Evolutionary conservation across 2,113 vertebrate genomes (phyloP).

Genomic region (Panurus biarmicus): DNA sequence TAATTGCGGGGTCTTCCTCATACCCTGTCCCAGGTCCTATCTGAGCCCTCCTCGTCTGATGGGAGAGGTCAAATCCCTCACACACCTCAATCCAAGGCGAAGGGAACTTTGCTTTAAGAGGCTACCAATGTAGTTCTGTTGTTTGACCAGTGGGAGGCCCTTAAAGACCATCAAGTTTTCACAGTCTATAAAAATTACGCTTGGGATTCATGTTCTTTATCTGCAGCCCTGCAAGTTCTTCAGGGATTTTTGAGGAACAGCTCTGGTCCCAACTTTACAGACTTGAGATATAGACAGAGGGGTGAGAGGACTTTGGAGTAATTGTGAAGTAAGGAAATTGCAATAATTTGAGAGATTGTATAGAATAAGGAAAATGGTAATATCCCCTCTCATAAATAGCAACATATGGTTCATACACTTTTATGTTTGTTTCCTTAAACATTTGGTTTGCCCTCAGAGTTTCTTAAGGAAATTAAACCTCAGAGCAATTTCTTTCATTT

Average conservation of each 20-base stretch:
- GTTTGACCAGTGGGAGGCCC: slow-evolving; percentile 53
- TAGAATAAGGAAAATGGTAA: not conserved
- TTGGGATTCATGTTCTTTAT: not conserved
- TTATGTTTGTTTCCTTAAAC: not conserved
- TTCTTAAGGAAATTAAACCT: not conserved
- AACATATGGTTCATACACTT: not conserved
- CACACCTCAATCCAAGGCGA: not conserved
- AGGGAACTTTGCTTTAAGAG: not conserved
- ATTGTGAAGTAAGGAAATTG: not conserved
- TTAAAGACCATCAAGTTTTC: slow-evolving; percentile 29
- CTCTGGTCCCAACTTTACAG: not conserved
- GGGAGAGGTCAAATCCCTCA: not conserved
- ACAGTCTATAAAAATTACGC: not conserved
- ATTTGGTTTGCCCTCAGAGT: not conserved
- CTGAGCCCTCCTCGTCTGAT: accelerated
- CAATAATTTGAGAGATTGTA: not conserved
- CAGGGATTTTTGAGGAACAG: not conserved
- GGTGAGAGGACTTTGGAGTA: not conserved
- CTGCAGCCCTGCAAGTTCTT: not conserved
- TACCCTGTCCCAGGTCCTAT: too few species aligned
- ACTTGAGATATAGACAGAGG: not conserved
- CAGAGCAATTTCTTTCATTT: not conserved
- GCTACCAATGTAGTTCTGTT: not conserved
- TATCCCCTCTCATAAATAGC: not conserved
- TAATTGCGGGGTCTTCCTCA: not conserved